phyloP scores from a whole-genome alignment of 1,140 invertebrate genomes.

The Probaryconus sp. region DNA sequence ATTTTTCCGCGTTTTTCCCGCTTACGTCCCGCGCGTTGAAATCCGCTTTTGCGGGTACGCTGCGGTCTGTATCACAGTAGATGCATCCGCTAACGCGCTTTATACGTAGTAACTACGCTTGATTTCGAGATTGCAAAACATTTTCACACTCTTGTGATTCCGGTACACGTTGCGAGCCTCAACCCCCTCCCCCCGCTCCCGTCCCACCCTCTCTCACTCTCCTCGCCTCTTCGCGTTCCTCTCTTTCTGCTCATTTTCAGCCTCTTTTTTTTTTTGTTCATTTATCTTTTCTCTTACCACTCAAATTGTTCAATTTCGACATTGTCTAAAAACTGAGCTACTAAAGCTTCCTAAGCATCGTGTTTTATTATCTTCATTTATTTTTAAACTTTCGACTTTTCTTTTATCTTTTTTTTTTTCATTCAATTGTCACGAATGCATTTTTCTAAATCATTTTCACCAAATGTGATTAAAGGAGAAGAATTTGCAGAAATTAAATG shows the following conservation, averaged over 20 bases:
- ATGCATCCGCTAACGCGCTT: slow-evolving; percentile 73
- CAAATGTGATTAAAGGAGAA: too few species aligned
- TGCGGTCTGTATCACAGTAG: slow-evolving; percentile 66
- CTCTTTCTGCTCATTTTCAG: slow-evolving; percentile 33
- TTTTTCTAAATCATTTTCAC: too few species aligned
- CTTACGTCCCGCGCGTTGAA: slow-evolving; percentile 64
- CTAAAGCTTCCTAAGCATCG: too few species aligned
- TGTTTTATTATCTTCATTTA: too few species aligned
- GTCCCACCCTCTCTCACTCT: not conserved
- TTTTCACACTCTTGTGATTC: slow-evolving; percentile 76
- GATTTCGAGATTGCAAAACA: slow-evolving; percentile 77
- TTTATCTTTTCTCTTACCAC: slow-evolving; percentile 32
- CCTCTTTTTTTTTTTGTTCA: slow-evolving; percentile 23
- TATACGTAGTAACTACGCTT: slow-evolving; percentile 69
- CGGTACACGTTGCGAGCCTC: slow-evolving; percentile 49
- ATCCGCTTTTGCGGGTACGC: slow-evolving; percentile 73
- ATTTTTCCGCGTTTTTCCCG: slow-evolving; percentile 52
- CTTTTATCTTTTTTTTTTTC: too few species aligned
- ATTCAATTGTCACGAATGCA: too few species aligned
- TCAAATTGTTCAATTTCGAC: slow-evolving; percentile 44
- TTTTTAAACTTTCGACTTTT: too few species aligned
- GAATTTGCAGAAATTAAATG: too few species aligned
- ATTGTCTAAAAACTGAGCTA: slow-evolving; percentile 5
- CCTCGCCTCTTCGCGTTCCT: slow-evolving; percentile 8
- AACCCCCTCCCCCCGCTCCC: not conserved